Percentiles rank a stretch among this genome's conserved stretches.
Conservation (phyloP, 1,140 invertebrate genomes). For the Phymorhynchus buccinoides region DNA sequence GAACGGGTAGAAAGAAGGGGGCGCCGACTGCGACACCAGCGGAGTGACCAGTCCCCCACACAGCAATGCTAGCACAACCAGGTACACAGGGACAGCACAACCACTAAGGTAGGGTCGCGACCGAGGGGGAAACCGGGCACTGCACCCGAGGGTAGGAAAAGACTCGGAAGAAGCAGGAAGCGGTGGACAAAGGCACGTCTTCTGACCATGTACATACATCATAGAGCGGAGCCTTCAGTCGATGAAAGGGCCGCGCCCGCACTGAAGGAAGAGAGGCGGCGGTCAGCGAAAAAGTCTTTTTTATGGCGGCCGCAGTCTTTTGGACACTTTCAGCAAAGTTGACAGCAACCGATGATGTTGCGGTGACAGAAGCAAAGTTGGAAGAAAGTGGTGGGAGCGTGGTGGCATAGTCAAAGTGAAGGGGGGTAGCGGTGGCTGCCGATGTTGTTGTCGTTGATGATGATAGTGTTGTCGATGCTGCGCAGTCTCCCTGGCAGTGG, state of each 20-base stretch:
- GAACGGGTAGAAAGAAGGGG: constrained; percentile 40
- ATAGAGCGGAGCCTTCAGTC: constrained; percentile 1
- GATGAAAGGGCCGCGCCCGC: constrained; percentile 6
- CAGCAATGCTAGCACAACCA: constrained; percentile 28
- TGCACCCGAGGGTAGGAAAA: constrained; percentile 22
- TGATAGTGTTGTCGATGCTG: neutral
- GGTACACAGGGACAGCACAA: constrained; percentile 3
- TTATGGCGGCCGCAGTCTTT: neutral
- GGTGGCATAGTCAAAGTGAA: constrained; percentile 3
- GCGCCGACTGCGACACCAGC: constrained; percentile 7
- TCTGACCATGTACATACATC: constrained; percentile 21
- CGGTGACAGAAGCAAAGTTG: constrained; percentile 11
- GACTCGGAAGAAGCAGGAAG: neutral
- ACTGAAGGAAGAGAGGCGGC: constrained; percentile 4
- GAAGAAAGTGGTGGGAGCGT: constrained; percentile 3
- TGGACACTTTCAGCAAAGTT: neutral
- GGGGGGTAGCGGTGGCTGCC: constrained; percentile 3
- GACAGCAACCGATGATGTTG: neutral
- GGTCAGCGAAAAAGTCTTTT: neutral
- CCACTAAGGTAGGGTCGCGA: neutral
- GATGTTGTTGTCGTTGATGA: neutral
- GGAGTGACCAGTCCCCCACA: neutral
- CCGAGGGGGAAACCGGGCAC: neutral
- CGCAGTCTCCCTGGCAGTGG: neutral
- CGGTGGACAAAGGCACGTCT: constrained; percentile 3